Evolutionary conservation across 2,113 vertebrate genomes (phyloP), one percentile per base, ranked within the genome.

Genomic region (Tringa solitaria): DNA sequence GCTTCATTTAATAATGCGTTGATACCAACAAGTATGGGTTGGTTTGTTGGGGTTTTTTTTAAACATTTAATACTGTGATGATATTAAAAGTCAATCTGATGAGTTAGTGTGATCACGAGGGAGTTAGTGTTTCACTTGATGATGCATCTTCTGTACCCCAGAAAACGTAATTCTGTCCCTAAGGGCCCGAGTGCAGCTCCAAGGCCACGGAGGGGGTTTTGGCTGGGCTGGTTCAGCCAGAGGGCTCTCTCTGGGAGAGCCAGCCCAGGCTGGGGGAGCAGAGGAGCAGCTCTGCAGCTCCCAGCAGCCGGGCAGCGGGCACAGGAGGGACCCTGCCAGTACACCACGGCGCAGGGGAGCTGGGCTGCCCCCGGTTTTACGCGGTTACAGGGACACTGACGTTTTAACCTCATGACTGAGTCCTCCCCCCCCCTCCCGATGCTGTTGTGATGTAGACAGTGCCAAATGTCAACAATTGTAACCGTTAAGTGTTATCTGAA

Each of bases 391-490:
- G 82, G 63, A 75, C 17, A 2, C 41, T 0, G 2, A 12, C 64
- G 54, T 51, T 7, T 17, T 32, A 48, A 48, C 64, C 59, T 32
- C 6, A 26, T 59, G 87, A 45, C 56, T 6, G 0, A 63, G 84
- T 39, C 65, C 17, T 17, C 43, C 14, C 15, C 43, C 43, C 43
- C 43, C 43, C 21, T 21, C 80, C 67, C 8, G 0, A 2, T 41
- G 91, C 89, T 89, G 69, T 33, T 87, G 78, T 60, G n/a, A 43
- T 3, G 2, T 27, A 64, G 74, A 12, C 19, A 33, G 81, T 83
- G 78, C 92, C 87, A 88, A 80, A 80, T 26, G 59, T 74, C 92
- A 96, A 60, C 79, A 23, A 65, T 41, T 85, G 82, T 91, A 87
- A 73, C 26, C 8, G 6, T 79, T 53, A 26, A 14, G 63, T 59